These are phyloP conservation scores for Notarius quadriscutis DNA, from an alignment of 2,113 vertebrate species.

Conservation along the genomic window DNA sequence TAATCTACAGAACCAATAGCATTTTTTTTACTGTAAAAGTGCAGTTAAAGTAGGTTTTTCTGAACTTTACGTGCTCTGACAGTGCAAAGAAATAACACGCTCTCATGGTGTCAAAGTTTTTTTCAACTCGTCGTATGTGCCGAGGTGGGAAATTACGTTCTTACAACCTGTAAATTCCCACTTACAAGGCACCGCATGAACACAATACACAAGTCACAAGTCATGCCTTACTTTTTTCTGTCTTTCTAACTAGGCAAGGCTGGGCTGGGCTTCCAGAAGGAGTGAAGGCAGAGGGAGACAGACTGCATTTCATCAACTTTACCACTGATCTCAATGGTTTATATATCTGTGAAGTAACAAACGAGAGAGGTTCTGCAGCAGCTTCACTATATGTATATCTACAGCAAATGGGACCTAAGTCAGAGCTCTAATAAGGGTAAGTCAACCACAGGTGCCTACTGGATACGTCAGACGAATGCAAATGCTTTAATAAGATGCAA, in stretches of 20 bases:
- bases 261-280: not conserved
- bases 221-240: not conserved
- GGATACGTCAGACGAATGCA: not conserved
- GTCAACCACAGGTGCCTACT: not conserved
- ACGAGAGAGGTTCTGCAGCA: constrained; percentile 34
- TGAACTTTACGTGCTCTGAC: not conserved
- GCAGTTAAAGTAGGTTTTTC: not conserved
- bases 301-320: constrained; percentile 22
- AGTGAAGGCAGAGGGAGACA: constrained; percentile 35
- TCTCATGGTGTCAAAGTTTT: no score
- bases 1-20: no score
- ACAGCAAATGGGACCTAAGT: no score
- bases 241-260: not conserved
- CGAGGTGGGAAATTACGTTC: not conserved
- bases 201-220: no score
- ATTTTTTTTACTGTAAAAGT: not conserved
- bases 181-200: not conserved
- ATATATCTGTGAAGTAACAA: constrained; percentile 59
- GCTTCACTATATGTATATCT: no score
- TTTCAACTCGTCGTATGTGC: not conserved
- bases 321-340: constrained; percentile 50
- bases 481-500: not conserved
- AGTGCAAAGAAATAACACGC: no score
- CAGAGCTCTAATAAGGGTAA: not conserved
- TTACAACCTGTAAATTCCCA: not conserved